These are phyloP conservation scores for Drosophila pegasa DNA, from an alignment of 2,888 invertebrate species.

Conservation along the genomic window DNA sequence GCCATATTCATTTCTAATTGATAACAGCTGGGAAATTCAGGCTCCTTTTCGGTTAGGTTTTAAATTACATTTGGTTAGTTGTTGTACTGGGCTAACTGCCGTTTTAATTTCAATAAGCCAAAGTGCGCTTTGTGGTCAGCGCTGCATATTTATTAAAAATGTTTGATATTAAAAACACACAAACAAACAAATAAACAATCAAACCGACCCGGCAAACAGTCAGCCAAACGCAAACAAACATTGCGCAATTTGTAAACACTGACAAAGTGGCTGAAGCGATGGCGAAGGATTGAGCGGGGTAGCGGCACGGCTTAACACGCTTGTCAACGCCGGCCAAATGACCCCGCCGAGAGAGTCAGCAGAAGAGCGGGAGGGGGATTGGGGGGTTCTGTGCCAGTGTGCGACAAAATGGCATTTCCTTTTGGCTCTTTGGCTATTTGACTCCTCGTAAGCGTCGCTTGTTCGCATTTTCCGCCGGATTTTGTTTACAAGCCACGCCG, in stretches of 20 bases:
- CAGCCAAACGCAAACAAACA: slow-evolving; percentile 46
- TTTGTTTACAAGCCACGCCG: slow-evolving; percentile 77
- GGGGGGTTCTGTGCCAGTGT: slow-evolving; percentile 19
- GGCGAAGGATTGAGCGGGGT: neutral
- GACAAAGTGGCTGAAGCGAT: slow-evolving; percentile 34
- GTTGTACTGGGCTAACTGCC: slow-evolving; percentile 21
- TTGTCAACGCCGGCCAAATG: slow-evolving; percentile 66
- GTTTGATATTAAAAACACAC: slow-evolving; percentile 40
- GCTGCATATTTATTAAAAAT: slow-evolving; percentile 64
- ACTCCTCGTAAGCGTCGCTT: slow-evolving; percentile 62
- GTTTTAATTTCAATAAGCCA: slow-evolving; percentile 69
- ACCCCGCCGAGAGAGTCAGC: slow-evolving; percentile 36
- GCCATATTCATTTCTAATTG: slow-evolving; percentile 4
- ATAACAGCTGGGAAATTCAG: neutral
- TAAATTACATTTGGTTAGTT: slow-evolving; percentile 40
- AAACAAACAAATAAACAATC: slow-evolving; percentile 22
- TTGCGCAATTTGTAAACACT: slow-evolving; percentile 63
- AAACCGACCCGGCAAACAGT: slow-evolving; percentile 33
- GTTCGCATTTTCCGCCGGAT: slow-evolving; percentile 77
- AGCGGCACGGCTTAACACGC: slow-evolving; percentile 53
- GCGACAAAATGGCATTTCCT: slow-evolving; percentile 76
- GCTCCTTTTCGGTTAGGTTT: neutral
- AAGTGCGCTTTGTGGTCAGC: slow-evolving; percentile 70
- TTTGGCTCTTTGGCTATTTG: slow-evolving; percentile 61
- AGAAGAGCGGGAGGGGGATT: neutral